Conservation (phyloP, 2,888 invertebrate species). For the Callyntrura sp. region DNA sequence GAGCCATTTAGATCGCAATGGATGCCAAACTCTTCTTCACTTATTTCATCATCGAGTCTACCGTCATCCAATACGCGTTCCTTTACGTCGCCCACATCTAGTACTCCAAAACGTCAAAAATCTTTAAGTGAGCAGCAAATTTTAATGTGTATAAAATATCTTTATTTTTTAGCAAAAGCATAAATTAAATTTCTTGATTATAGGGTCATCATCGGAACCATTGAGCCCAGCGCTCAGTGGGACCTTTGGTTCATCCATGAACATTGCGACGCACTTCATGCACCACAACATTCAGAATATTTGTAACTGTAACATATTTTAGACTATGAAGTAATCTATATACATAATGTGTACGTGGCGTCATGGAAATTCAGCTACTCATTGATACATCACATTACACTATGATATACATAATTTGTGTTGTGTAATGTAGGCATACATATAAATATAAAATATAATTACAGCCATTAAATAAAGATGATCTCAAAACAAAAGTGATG, state of each 20-base stretch:
- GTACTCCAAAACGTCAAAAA: conserved; percentile 78
- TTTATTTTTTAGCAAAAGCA: no score
- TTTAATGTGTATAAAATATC: no score
- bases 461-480: not conserved
- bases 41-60: conserved; percentile 73
- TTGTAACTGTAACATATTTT: not conserved
- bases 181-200: conserved; percentile 20
- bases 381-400: not conserved
- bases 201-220: conserved; percentile 82
- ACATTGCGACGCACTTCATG: conserved; percentile 45
- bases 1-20: conserved; percentile 83
- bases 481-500: no score
- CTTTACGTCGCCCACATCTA: conserved; percentile 70
- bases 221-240: conserved; percentile 81
- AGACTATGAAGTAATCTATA: not conserved
- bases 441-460: not conserved
- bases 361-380: no score
- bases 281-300: conserved; percentile 10
- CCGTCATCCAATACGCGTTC: conserved; percentile 75
- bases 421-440: not conserved
- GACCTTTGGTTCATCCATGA: conserved; percentile 61
- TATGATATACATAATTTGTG: not conserved
- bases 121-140: conserved; percentile 75
- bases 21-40: conserved; percentile 83
- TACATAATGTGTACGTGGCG: not conserved